Base-by-base conservation (phyloP, 1,140 invertebrate genomes). In the Rhyzopertha dominica region DNA sequence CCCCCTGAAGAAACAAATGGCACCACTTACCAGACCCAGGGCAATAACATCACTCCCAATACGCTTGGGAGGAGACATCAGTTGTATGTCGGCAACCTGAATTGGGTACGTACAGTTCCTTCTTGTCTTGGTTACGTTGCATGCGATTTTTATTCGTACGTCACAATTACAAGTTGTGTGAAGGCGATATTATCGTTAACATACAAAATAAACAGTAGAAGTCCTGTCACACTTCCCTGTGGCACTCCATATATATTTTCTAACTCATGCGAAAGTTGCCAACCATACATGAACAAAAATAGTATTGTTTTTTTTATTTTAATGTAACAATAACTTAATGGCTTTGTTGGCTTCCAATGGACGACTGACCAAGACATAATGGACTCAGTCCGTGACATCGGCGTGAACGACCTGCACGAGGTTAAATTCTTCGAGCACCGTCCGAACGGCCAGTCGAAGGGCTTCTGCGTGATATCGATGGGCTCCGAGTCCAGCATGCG, bases 361-460 rank as follows among this genome's bases (percentile, higher is more conserved):
- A 97, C 95, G 26, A 98, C 93, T 41, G 95, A 98, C 73, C 85
- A 94, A 72, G 93, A 98, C 67, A 86, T 99, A 32, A 82, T 84
- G 20, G 88, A 95, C 73, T 82, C 88, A 2, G 78, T 97, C 42
- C 76, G 79, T 34, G 82, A 82, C 48, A 75, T 97, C 52, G 95
- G 95, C 14, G 86, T 98, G 2, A 80, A 75, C 45, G 97, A 99
- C 69, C 84, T 99, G 54, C 76, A 95, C 50, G 97, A 99, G 67
- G 92, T 99, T 9, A 98, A 98, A 72, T 99, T 99, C 71, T 97
- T 98, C 74, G 96, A 99, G 72, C 99, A 99, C 73, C 81, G 96
- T 57, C 89, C 91, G 8, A 99, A 99, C 77, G 97, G 97, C 18
- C 96, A 99, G 69, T 97, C 93, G 0, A 99, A 99, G 77, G 97